Percentiles rank a stretch among this genome's conserved stretches.
phyloP scores from a whole-genome alignment of 2,888 invertebrate species.

The Microplitis manilae region DNA sequence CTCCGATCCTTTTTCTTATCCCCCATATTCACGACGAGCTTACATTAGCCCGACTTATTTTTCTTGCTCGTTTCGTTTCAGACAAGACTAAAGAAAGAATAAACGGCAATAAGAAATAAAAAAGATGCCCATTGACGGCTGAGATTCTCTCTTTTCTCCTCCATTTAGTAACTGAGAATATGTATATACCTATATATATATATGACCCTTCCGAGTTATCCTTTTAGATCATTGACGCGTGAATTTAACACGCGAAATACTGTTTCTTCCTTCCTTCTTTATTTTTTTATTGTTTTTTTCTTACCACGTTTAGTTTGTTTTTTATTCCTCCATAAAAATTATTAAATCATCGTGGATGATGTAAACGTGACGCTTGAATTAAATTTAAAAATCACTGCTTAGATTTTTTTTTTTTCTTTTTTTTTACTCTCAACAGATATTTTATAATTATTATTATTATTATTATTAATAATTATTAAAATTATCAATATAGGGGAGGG shows the following conservation, averaged over 20 bases:
- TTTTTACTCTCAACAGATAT: not conserved
- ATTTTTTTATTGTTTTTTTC: constrained; percentile 8
- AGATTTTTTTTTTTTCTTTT: not conserved
- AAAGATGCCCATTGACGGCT: constrained; percentile 21
- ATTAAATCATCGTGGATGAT: not conserved
- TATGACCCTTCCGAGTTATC: constrained; percentile 20
- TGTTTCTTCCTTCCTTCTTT: constrained; percentile 7
- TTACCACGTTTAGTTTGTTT: not conserved
- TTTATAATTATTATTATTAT: not conserved
- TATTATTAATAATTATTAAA: not conserved
- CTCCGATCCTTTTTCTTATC: constrained; percentile 17
- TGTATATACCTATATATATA: not conserved
- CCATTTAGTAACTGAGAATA: not conserved
- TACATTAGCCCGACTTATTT: not conserved
- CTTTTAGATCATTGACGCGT: constrained; percentile 24
- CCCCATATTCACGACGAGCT: constrained; percentile 1
- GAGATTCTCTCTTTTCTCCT: constrained; percentile 4
- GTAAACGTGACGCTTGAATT: not conserved
- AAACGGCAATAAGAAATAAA: constrained; percentile 17
- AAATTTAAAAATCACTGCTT: not conserved
- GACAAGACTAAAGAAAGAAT: constrained; percentile 1
- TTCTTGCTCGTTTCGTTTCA: constrained; percentile 12
- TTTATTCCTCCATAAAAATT: not conserved
- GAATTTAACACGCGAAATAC: constrained; percentile 11
- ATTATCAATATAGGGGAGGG: too few relatives aligned